phyloP scores from a whole-genome alignment of 2,113 vertebrate genomes.

The Clarias magur region DNA sequence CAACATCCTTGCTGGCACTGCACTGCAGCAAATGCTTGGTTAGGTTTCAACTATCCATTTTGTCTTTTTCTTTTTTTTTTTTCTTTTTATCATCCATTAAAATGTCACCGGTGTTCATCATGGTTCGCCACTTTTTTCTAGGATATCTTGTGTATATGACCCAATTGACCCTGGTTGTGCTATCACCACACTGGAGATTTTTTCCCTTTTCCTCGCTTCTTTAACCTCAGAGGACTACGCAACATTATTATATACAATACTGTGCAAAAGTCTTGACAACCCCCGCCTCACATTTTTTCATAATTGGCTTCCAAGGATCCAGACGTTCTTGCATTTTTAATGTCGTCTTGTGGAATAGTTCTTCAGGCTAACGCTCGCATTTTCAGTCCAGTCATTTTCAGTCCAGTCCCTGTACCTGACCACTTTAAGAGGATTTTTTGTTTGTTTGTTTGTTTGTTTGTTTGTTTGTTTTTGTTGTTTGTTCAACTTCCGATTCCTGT shows the following conservation, averaged over 20 bases:
- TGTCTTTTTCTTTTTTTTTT: not conserved
- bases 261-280: too few species aligned
- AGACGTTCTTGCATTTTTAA: too few species aligned
- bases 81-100: not conserved
- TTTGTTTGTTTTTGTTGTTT: not conserved
- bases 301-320: too few species aligned
- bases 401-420: too few species aligned
- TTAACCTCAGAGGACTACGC: not conserved
- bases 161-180: slow-evolving; percentile 10
- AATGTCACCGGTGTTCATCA: slow-evolving; percentile 36
- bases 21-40: slow-evolving; percentile 16
- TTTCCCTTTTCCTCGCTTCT: not conserved
- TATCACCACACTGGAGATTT: not conserved
- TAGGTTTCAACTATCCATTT: slow-evolving; percentile 2
- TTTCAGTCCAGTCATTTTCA: not conserved
- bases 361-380: not conserved
- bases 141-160: slow-evolving; percentile 21
- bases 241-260: not conserved
- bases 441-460: not conserved
- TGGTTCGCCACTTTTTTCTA: slow-evolving; percentile 24
- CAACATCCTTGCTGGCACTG: slow-evolving; percentile 13
- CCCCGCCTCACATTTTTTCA: too few species aligned
- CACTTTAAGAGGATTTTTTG: too few species aligned
- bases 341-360: too few species aligned
- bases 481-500: not conserved